phyloP scores from a whole-genome alignment of 1,140 invertebrate species.

The Brachionus rubens region DNA sequence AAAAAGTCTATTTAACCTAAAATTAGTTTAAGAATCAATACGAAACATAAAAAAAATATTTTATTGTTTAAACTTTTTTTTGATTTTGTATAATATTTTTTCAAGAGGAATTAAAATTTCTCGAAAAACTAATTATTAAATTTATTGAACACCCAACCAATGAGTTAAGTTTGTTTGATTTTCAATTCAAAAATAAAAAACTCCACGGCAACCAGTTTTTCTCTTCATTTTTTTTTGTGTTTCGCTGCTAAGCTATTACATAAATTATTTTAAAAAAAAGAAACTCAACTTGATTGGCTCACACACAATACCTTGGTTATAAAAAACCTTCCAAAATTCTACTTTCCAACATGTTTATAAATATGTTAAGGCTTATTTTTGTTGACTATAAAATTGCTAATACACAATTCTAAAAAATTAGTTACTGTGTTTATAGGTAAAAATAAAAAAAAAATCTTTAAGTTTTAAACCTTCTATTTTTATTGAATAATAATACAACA shows the following conservation, averaged over 20 bases:
- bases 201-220: slow-evolving; percentile 3
- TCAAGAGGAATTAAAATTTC: no score
- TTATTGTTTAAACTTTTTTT: not conserved
- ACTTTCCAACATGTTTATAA: not conserved
- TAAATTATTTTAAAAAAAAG: not conserved
- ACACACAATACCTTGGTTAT: not conserved
- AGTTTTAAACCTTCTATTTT: not conserved
- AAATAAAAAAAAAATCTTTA: not conserved
- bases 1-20: no score
- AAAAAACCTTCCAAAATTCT: slow-evolving; percentile 9
- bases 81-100: not conserved
- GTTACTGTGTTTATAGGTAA: slow-evolving; percentile 27
- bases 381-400: no score
- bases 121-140: not conserved
- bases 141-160: not conserved
- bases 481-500: not conserved
- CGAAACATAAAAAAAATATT: no score
- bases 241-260: slow-evolving; percentile 30
- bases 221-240: not conserved
- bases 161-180: slow-evolving; percentile 9
- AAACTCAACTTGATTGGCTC: not conserved
- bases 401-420: not conserved
- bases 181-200: not conserved
- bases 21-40: no score
- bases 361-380: no score